A percentile compares a stretch with the other conserved stretches of the same genome.
Conservation (phyloP, 2,113 vertebrate genomes). For the Heloderma charlesbogerti region DNA sequence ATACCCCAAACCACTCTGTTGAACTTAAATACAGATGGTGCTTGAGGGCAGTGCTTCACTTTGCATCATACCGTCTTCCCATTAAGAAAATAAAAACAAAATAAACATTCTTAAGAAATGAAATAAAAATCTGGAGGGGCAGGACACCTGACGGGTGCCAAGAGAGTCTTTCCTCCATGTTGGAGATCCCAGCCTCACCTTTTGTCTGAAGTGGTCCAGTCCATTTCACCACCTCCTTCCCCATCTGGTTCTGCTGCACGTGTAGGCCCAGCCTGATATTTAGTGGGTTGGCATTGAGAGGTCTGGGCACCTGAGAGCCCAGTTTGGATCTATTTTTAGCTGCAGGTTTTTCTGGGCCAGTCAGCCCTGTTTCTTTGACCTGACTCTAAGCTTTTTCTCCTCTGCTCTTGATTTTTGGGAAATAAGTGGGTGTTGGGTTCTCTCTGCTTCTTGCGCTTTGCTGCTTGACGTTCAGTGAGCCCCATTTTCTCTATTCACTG, state of each 20-base stretch:
- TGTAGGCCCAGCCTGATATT: not conserved
- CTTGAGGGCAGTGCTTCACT: too few relatives aligned
- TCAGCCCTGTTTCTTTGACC: not conserved
- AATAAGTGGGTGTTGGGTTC: slow-evolving; percentile 5
- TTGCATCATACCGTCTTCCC: too few relatives aligned
- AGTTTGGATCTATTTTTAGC: not conserved
- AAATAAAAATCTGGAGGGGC: too few relatives aligned
- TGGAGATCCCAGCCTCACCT: not conserved
- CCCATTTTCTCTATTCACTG: not conserved
- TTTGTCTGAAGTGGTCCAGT: not conserved
- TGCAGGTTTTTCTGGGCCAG: not conserved
- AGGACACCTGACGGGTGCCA: too few relatives aligned
- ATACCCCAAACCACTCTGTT: too few relatives aligned
- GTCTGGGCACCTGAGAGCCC: not conserved
- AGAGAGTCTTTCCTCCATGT: too few relatives aligned
- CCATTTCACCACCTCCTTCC: not conserved
- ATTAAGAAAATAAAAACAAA: too few relatives aligned
- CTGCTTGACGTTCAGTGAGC: not conserved
- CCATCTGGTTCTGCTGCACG: not conserved
- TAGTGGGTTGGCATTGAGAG: not conserved
- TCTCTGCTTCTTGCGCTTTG: slow-evolving; percentile 10
- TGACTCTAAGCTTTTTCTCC: not conserved
- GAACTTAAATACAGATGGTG: too few relatives aligned
- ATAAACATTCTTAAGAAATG: too few relatives aligned
- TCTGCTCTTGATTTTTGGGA: not conserved